Evolutionary conservation across 2,113 vertebrate species (phyloP).

Genomic region (Odobenus rosmarus): DNA sequence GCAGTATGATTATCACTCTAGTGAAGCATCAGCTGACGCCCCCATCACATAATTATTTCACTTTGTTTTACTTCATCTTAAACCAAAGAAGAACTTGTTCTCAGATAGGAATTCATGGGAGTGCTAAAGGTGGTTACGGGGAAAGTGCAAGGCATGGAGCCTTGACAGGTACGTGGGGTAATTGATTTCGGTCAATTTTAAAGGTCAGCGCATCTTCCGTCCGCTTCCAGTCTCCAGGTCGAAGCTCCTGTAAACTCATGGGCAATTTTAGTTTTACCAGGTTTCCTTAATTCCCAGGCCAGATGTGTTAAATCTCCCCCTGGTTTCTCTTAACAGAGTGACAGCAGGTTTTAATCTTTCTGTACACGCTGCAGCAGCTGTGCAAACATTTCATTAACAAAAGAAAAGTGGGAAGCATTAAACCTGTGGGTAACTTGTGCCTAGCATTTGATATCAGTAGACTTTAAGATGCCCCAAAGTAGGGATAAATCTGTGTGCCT

Average conservation of each 20-base stretch:
- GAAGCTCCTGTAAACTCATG: conserved; percentile 64
- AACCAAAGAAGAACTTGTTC: neutral
- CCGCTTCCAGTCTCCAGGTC: neutral
- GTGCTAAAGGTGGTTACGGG: neutral
- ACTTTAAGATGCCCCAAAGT: conserved; percentile 80
- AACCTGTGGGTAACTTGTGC: conserved; percentile 61
- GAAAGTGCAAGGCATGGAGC: neutral
- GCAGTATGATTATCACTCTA: neutral
- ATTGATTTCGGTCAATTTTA: neutral
- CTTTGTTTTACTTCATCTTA: neutral
- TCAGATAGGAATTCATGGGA: neutral
- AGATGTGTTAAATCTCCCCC: conserved; percentile 79
- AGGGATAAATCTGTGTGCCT: conserved; percentile 77
- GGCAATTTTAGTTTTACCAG: conserved; percentile 73
- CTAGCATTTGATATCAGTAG: conserved; percentile 68
- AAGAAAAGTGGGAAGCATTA: conserved; percentile 77
- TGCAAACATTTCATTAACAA: conserved; percentile 83
- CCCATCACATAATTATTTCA: neutral
- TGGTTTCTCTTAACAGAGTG: conserved; percentile 76
- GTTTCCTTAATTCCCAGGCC: conserved; percentile 65
- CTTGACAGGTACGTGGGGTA: conserved; percentile 9
- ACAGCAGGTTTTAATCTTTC: conserved; percentile 82
- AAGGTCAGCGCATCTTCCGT: conserved; percentile 56
- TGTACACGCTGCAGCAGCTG: conserved; percentile 74
- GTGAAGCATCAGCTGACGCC: neutral